Conservation (phyloP, 2,113 vertebrate species). For the Mellivora capensis region DNA sequence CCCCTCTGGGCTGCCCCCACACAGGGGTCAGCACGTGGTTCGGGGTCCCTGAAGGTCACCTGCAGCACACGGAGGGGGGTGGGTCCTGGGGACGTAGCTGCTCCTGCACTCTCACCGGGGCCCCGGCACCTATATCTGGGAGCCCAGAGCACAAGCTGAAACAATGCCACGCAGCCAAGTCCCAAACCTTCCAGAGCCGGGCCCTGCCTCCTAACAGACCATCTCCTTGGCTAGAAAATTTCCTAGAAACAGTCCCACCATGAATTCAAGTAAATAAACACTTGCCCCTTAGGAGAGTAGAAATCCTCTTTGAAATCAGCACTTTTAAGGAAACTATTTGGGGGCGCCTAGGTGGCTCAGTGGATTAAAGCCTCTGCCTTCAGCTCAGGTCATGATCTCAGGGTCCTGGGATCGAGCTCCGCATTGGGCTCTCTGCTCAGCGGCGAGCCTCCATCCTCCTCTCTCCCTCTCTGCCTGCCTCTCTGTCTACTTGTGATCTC, state of each 20-base stretch:
- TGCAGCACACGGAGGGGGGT: accelerated
- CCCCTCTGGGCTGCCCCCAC: neutral
- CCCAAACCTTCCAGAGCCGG: neutral
- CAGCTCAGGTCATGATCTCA: too few relatives aligned
- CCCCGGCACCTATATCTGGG: neutral
- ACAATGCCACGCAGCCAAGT: too few relatives aligned
- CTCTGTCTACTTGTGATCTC: too few relatives aligned
- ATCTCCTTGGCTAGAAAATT: neutral
- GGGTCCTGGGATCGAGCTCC: too few relatives aligned
- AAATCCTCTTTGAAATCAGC: neutral
- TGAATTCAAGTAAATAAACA: neutral
- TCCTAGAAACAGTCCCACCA: neutral
- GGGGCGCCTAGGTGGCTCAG: too few relatives aligned
- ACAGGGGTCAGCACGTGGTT: accelerated
- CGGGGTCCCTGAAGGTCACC: neutral
- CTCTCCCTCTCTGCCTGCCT: too few relatives aligned
- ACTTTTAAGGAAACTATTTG: neutral
- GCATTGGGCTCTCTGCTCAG: too few relatives aligned
- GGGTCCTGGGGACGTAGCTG: neutral
- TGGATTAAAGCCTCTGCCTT: too few relatives aligned
- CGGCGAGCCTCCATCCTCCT: too few relatives aligned
- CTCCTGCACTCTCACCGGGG: neutral
- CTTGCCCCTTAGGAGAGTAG: neutral
- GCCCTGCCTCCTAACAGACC: neutral
- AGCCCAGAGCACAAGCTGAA: neutral